Percentiles rank a stretch among this genome's conserved stretches.
Conservation (phyloP, 2,888 invertebrate genomes). For the Cryptophagus acutangulus region DNA sequence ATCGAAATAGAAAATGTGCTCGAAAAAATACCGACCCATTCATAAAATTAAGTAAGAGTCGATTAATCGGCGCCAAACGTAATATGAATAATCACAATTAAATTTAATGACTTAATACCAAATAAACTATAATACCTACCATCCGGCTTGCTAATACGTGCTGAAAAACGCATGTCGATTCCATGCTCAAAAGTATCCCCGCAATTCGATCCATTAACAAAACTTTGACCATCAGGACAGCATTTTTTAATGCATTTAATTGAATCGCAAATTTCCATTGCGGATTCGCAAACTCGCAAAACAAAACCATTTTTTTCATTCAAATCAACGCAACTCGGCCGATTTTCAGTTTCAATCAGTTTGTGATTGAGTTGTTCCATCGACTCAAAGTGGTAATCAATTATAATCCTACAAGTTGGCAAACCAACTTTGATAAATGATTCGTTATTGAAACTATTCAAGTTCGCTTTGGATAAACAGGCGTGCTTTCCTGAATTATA, state of each 20-base stretch:
- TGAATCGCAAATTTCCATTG: constrained; percentile 27
- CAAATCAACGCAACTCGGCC: constrained; percentile 26
- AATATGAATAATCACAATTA: no score
- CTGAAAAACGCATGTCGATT: constrained; percentile 28
- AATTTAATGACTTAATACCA: no score
- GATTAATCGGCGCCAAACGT: no score
- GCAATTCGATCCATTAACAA: constrained; percentile 34
- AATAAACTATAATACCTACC: constrained; percentile 25
- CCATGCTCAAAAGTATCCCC: constrained; percentile 32
- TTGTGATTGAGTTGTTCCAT: constrained; percentile 3
- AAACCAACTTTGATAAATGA: constrained; percentile 32
- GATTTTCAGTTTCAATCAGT: constrained; percentile 2
- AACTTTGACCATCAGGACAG: constrained; percentile 54
- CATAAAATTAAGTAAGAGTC: no score
- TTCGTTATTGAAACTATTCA: constrained; percentile 18
- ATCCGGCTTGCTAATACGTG: constrained; percentile 25
- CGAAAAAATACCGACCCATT: no score
- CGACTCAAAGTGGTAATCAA: constrained; percentile 11
- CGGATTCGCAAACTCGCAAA: constrained; percentile 30
- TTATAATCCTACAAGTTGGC: constrained; percentile 33
- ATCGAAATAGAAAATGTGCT: no score
- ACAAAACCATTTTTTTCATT: constrained; percentile 22
- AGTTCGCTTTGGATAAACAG: constrained; percentile 21
- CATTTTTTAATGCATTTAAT: constrained; percentile 51
- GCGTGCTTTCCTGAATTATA: constrained; percentile 30